Percentiles rank a stretch among this genome's conserved stretches.
phyloP scores from a whole-genome alignment of 92 coral and sea anemone species.

The Bergia sp. region DNA sequence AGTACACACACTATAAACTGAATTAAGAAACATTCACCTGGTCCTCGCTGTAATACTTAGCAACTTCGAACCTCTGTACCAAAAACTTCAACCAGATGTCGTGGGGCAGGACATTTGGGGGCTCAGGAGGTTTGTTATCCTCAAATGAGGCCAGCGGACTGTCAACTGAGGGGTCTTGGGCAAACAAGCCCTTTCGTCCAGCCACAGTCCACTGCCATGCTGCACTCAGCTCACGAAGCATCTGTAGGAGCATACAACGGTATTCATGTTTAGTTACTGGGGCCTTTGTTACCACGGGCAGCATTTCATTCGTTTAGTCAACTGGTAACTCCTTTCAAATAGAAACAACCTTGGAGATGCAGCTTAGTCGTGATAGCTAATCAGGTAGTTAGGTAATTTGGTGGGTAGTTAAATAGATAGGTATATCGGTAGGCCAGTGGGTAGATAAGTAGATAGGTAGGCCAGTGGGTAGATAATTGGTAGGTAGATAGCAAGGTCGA shows the following conservation, averaged over 20 bases:
- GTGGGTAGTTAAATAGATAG: too few relatives aligned
- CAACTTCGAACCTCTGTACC: conserved; percentile 91
- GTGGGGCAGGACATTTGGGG: conserved; percentile 91
- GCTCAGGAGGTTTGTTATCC: conserved; percentile 85
- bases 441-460: too few relatives aligned
- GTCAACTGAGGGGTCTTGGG: conserved; percentile 64
- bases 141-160: conserved; percentile 92
- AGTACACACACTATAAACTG: neutral
- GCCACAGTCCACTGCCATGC: conserved; percentile 99
- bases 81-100: conserved; percentile 98
- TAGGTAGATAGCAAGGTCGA: too few relatives aligned
- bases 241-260: conserved; percentile 50
- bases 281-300: too few relatives aligned
- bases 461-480: too few relatives aligned
- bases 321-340: too few relatives aligned
- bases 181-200: conserved; percentile 89
- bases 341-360: too few relatives aligned
- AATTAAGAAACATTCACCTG: conserved; percentile 61
- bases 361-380: too few relatives aligned
- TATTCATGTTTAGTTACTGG: neutral
- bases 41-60: conserved; percentile 89
- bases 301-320: too few relatives aligned
- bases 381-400: too few relatives aligned
- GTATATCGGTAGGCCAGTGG: too few relatives aligned
- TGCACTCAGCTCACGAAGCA: conserved; percentile 86